phyloP scores from a whole-genome alignment of 2,113 vertebrate species.

The Haplochromis burtoni region DNA sequence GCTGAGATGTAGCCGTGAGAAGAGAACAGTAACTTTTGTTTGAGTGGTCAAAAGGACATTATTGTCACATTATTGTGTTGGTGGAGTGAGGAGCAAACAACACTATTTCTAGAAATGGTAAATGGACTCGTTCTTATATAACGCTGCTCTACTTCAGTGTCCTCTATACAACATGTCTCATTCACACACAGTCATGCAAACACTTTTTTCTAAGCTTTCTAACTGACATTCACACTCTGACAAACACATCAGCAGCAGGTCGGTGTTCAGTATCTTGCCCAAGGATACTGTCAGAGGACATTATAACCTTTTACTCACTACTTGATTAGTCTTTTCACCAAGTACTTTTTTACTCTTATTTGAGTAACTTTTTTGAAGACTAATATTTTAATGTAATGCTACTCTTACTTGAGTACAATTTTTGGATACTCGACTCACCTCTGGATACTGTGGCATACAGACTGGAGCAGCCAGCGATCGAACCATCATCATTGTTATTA shows the following conservation, averaged over 20 bases:
- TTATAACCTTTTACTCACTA: too few relatives aligned
- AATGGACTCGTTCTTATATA: neutral
- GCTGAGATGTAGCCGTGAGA: neutral
- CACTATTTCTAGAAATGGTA: neutral
- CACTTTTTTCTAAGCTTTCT: accelerated
- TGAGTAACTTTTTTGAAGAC: too few relatives aligned
- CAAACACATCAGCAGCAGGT: neutral
- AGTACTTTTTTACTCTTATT: too few relatives aligned
- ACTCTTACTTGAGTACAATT: too few relatives aligned
- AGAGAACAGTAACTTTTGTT: neutral
- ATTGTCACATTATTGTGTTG: neutral
- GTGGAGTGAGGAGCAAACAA: neutral
- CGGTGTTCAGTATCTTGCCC: neutral
- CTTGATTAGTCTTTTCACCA: too few relatives aligned
- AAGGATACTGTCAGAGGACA: neutral
- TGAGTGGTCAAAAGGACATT: neutral
- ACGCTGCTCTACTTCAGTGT: neutral
- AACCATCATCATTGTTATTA: neutral
- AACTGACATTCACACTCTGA: neutral
- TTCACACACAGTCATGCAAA: neutral
- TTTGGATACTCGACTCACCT: too few relatives aligned
- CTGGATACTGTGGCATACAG: neutral
- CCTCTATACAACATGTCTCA: neutral
- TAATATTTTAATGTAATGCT: too few relatives aligned
- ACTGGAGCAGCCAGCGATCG: neutral